Conservation (phyloP, 1,140 invertebrate genomes). For the Conopomorpha cramerella region DNA sequence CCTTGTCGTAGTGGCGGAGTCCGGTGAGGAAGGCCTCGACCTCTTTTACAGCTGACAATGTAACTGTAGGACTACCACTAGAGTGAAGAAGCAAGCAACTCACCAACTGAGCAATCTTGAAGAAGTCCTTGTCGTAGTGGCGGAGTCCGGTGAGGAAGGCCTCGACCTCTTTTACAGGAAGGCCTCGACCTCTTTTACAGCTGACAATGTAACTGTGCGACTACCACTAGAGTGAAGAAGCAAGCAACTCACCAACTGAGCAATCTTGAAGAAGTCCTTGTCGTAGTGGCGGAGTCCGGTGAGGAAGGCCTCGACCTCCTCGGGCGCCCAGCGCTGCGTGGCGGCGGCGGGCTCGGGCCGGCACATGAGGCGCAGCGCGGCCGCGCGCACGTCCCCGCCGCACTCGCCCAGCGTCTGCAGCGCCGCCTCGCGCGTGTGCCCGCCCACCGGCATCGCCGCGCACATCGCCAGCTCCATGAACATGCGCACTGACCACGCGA, state of each 20-base stretch:
- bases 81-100: too few relatives aligned
- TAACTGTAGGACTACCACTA: not conserved
- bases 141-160: too few relatives aligned
- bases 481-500: slow-evolving; percentile 80
- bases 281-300: slow-evolving; percentile 86
- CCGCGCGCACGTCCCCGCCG: slow-evolving; percentile 86
- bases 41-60: slow-evolving; percentile 54
- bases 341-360: slow-evolving; percentile 73
- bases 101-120: too few relatives aligned
- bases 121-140: too few relatives aligned
- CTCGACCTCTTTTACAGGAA: too few relatives aligned
- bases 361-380: slow-evolving; percentile 81
- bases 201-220: not conserved
- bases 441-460: slow-evolving; percentile 86
- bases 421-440: slow-evolving; percentile 93
- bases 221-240: too few relatives aligned
- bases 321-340: slow-evolving; percentile 81
- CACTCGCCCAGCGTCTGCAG: slow-evolving; percentile 87
- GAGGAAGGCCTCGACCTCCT: slow-evolving; percentile 88
- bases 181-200: too few relatives aligned
- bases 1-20: too few relatives aligned
- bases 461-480: slow-evolving; percentile 93
- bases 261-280: slow-evolving; percentile 91
- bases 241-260: slow-evolving; percentile 73
- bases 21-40: slow-evolving; percentile 87